Percentiles rank a stretch among this genome's conserved stretches.
These are phyloP conservation scores for Syngnathus rostellatus DNA, from an alignment of 2,797 vertebrate genomes.

Conservation along the genomic window DNA sequence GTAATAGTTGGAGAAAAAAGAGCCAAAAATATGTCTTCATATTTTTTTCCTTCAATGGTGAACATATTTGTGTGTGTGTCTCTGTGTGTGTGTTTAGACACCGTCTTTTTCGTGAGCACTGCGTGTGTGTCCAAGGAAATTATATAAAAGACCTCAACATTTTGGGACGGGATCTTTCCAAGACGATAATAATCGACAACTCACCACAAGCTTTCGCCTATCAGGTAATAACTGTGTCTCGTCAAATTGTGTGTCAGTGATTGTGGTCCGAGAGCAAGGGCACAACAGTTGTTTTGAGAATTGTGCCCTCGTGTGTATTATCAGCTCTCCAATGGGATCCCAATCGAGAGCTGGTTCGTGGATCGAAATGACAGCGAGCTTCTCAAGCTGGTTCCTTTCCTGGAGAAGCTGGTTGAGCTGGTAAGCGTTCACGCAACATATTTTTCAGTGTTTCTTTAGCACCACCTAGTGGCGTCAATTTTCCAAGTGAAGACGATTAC, in stretches of 20 bases:
- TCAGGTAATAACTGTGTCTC: constrained; percentile 73
- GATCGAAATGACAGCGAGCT: constrained; percentile 98
- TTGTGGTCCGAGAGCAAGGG: not conserved
- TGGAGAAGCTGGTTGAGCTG: constrained; percentile 97
- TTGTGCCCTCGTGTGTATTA: too few species aligned
- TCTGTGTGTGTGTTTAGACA: constrained; percentile 72
- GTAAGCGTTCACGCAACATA: constrained; percentile 53
- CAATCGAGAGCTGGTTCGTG: constrained; percentile 99
- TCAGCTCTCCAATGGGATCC: constrained; percentile 97
- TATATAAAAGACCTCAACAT: constrained; percentile 99
- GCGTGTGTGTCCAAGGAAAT: constrained; percentile 97
- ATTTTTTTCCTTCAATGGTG: not conserved
- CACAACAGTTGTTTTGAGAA: too few species aligned
- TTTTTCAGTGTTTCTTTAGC: not conserved
- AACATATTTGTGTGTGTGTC: not conserved
- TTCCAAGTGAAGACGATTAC: too few species aligned
- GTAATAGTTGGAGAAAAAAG: too few species aligned
- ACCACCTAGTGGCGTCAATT: too few species aligned
- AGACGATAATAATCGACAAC: constrained; percentile 99
- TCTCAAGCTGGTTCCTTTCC: constrained; percentile 94
- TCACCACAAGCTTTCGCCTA: constrained; percentile 99
- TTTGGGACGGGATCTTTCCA: constrained; percentile 95
- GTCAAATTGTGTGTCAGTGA: not conserved
- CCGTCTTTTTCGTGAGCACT: constrained; percentile 95
- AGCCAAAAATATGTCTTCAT: not conserved